Percentiles rank a stretch among this genome's conserved stretches.
phyloP scores from a whole-genome alignment of 1,140 invertebrate genomes.

The Choristoneura fumiferana region DNA sequence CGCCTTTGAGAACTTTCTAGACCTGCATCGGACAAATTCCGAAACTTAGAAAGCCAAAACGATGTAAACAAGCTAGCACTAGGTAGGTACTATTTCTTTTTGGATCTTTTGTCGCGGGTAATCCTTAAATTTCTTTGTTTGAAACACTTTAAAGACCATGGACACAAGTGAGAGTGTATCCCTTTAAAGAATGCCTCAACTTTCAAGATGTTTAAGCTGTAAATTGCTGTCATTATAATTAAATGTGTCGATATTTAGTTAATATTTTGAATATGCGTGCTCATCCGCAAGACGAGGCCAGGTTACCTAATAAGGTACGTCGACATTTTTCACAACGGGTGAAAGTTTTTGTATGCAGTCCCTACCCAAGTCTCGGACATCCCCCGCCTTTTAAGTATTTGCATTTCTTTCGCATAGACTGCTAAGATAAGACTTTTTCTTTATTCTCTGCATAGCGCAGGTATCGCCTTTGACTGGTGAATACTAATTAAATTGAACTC shows the following conservation, averaged over 20 bases:
- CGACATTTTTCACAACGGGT: constrained; percentile 59
- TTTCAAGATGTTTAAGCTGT: too few relatives aligned
- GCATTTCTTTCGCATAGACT: constrained; percentile 59
- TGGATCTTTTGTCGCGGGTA: too few relatives aligned
- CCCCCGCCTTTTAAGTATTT: constrained; percentile 62
- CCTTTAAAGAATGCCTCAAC: constrained; percentile 19
- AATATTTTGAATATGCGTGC: constrained; percentile 27
- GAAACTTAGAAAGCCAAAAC: constrained; percentile 9
- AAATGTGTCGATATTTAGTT: constrained; percentile 31
- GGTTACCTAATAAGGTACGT: constrained; percentile 58
- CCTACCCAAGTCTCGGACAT: constrained; percentile 46
- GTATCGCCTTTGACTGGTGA: constrained; percentile 20
- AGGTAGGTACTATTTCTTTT: too few relatives aligned
- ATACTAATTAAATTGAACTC: constrained; percentile 28
- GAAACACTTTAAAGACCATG: too few relatives aligned
- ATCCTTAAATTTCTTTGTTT: too few relatives aligned
- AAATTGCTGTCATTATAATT: constrained; percentile 16
- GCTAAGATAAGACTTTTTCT: constrained; percentile 41
- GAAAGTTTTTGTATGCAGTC: constrained; percentile 67
- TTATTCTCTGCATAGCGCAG: constrained; percentile 35
- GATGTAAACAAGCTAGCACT: constrained; percentile 1
- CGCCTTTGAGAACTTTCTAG: constrained; percentile 49
- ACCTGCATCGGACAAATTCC: constrained; percentile 41
- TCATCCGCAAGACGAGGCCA: constrained; percentile 40
- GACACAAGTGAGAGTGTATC: too few relatives aligned